Percentiles rank a stretch among this genome's conserved stretches.
Conservation (phyloP, 1,140 invertebrate species). For the Cydia strobilella region DNA sequence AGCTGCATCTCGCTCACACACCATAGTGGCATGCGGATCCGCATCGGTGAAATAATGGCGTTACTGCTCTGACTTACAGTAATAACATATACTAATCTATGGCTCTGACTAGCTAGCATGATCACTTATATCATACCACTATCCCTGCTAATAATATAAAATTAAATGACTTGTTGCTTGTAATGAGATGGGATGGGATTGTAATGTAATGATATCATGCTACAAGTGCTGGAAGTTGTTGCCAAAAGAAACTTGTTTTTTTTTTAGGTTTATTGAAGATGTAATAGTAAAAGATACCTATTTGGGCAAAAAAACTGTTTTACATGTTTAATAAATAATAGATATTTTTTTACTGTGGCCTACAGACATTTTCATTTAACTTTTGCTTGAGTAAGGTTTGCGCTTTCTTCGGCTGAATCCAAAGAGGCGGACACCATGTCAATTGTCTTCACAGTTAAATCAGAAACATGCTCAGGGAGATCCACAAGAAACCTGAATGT, state of each 20-base stretch:
- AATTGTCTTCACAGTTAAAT: constrained; percentile 66
- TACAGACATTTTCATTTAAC: constrained; percentile 41
- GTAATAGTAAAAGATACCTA: neutral
- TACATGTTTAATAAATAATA: constrained; percentile 45
- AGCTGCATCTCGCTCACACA: too few relatives aligned
- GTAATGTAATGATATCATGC: too few relatives aligned
- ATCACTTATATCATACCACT: too few relatives aligned
- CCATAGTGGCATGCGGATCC: too few relatives aligned
- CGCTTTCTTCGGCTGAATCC: constrained; percentile 49
- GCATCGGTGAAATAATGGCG: too few relatives aligned
- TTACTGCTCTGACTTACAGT: too few relatives aligned
- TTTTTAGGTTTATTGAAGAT: constrained; percentile 6
- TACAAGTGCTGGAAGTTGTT: too few relatives aligned
- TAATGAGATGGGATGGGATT: too few relatives aligned
- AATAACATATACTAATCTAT: too few relatives aligned
- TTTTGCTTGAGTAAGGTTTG: constrained; percentile 50
- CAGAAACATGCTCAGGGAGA: constrained; percentile 70
- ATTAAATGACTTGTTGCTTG: too few relatives aligned
- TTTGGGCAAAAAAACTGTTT: constrained; percentile 22
- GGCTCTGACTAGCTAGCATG: too few relatives aligned
- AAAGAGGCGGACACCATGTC: constrained; percentile 58
- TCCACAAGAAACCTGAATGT: constrained; percentile 78
- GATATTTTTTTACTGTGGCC: constrained; percentile 34
- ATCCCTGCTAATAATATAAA: too few relatives aligned
- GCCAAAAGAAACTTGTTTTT: neutral